Evolutionary conservation across 2,113 vertebrate species (phyloP).

Genomic region (Hylia prasina): DNA sequence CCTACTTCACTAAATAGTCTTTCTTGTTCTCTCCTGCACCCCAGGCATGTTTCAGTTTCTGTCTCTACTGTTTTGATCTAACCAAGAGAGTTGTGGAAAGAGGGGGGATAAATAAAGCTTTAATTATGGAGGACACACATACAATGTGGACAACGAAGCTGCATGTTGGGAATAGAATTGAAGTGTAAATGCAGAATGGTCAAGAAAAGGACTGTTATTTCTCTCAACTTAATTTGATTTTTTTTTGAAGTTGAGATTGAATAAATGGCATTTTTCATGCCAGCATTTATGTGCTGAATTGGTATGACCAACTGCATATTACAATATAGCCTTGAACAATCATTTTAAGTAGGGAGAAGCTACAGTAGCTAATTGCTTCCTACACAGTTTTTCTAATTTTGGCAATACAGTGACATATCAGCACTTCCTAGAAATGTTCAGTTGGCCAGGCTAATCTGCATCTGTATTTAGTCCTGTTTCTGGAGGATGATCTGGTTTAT

Average conservation of each 20-base stretch:
- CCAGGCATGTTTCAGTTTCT: slow-evolving; percentile 13
- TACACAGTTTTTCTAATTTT: neutral
- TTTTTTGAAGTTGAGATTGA: neutral
- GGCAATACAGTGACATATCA: neutral
- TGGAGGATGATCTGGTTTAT: neutral
- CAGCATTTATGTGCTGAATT: neutral
- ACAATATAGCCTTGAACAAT: neutral
- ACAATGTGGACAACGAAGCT: neutral
- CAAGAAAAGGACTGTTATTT: neutral
- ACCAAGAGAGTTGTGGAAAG: slow-evolving; percentile 20
- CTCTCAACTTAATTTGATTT: neutral
- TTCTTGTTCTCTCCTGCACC: neutral
- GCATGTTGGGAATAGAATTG: neutral
- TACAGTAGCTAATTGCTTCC: slow-evolving; percentile 17
- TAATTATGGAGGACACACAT: slow-evolving; percentile 5
- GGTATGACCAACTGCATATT: neutral
- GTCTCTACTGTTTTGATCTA: slow-evolving; percentile 29
- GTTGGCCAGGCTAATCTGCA: neutral
- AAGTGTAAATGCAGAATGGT: neutral
- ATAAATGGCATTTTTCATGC: neutral
- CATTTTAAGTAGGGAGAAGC: neutral
- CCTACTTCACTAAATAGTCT: neutral
- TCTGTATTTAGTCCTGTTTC: neutral
- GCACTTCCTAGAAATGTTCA: neutral
- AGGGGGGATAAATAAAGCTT: slow-evolving; percentile 1